Evolutionary conservation across 2,113 vertebrate species (phyloP), one percentile per base, ranked within the genome.

Genomic region (Mola mola): DNA sequence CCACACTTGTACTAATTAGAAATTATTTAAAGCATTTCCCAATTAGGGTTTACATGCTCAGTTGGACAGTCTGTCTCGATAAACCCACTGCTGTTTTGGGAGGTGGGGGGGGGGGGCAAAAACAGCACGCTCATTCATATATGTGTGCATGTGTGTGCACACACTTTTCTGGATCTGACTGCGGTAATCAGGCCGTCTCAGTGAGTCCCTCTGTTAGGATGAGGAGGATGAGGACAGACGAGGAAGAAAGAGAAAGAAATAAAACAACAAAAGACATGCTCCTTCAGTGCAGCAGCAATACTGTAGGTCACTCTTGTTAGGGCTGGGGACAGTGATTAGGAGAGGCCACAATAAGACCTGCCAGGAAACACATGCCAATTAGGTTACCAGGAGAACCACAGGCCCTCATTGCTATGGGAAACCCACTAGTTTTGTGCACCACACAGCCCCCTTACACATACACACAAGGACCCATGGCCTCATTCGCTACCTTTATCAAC

Each of bases 1-100:
- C 89, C 88, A 87, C 91, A 94, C 95, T 93, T 92, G 91, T 90
- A 90, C 94, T 95, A 95, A 94, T 96, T 94, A 95, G 88, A 94
- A 93, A 93, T 90, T 91, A 92, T 94, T 93, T 93, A 93, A 94
- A 94, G 91, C 91, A 93, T 94, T 92, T 89, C 91, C 91, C 91
- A 92, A 94, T 94, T 94, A 93, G 90, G 82, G 90, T 87, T 93
- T 92, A 88, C 77, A 90, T 94, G 93, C 94, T 95, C 91, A 91
- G 88, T 90, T 72, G 86, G 83, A 84, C 87, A 89, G 82, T 89
- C 86, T 84, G 77, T 83, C 83, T 83, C 70, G 49, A 78, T 88
- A 88, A 88, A 90, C 87, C 76, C 59, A 87, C 87, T 78, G 81
- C 80, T 86, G 79, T 84, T 77, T 82, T 61, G 53, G 73, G 37